phyloP scores from a whole-genome alignment of 1,140 invertebrate genomes.

The Tetranychus urticae region DNA sequence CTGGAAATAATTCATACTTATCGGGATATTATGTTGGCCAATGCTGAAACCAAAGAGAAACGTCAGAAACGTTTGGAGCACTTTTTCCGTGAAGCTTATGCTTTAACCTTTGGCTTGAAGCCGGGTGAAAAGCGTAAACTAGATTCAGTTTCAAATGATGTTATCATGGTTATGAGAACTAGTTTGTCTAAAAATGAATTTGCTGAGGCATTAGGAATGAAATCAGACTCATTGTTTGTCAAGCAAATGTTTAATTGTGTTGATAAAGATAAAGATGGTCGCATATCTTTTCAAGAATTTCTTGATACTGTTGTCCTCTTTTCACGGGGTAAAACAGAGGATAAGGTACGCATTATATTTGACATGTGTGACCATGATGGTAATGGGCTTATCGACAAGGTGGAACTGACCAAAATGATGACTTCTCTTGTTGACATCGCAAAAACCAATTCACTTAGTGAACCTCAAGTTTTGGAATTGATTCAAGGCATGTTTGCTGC shows the following conservation, averaged over 20 bases:
- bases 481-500: slow-evolving; percentile 85
- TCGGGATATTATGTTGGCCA: slow-evolving; percentile 64
- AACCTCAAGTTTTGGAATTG: slow-evolving; percentile 52
- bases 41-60: slow-evolving; percentile 84
- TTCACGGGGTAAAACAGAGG: slow-evolving; percentile 51
- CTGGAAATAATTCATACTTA: slow-evolving; percentile 37
- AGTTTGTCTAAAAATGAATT: slow-evolving; percentile 85
- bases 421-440: slow-evolving; percentile 84
- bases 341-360: slow-evolving; percentile 87
- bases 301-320: slow-evolving; percentile 72
- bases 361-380: slow-evolving; percentile 96
- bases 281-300: slow-evolving; percentile 95
- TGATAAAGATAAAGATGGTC: slow-evolving; percentile 79
- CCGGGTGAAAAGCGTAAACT: slow-evolving; percentile 29
- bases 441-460: slow-evolving; percentile 32
- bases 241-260: slow-evolving; percentile 98
- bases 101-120: slow-evolving; percentile 31
- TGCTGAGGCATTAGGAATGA: slow-evolving; percentile 88
- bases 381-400: slow-evolving; percentile 82
- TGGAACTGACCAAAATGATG: slow-evolving; percentile 76
- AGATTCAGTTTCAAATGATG: slow-evolving; percentile 53
- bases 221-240: slow-evolving; percentile 82
- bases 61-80: slow-evolving; percentile 80
- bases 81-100: slow-evolving; percentile 95
- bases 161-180: slow-evolving; percentile 73